These are phyloP conservation scores for Strigamia maritima DNA, from an alignment of 2,888 invertebrate species.

Conservation along the genomic window DNA sequence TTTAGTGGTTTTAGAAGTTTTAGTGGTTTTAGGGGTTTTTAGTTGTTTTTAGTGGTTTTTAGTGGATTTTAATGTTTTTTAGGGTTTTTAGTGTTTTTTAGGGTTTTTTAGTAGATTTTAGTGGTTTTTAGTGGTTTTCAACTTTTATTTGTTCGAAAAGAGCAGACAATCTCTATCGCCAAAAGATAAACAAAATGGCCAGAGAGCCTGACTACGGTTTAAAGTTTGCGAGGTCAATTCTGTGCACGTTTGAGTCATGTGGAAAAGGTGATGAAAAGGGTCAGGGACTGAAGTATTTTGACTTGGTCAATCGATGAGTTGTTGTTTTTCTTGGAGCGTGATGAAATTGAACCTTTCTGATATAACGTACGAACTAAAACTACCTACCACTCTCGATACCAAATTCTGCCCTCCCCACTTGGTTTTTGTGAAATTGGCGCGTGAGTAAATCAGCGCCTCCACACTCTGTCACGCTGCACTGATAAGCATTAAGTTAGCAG, in stretches of 20 bases:
- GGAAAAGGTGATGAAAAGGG: not conserved
- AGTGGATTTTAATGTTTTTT: too few species aligned
- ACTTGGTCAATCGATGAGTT: constrained; percentile 21
- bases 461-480: constrained; percentile 19
- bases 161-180: too few species aligned
- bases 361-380: not conserved
- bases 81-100: too few species aligned
- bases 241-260: not conserved
- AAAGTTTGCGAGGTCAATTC: too few species aligned
- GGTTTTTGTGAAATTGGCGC: not conserved
- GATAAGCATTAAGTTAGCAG: constrained; percentile 19
- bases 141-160: too few species aligned
- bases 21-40: too few species aligned
- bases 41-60: too few species aligned
- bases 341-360: not conserved
- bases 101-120: too few species aligned
- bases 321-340: constrained; percentile 7
- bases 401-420: not conserved
- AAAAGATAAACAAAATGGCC: too few species aligned
- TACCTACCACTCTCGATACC: not conserved
- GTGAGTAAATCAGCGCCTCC: constrained; percentile 11
- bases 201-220: not conserved
- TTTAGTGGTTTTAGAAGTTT: too few species aligned
- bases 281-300: not conserved
- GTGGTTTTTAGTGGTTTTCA: too few species aligned